Evolutionary conservation across 2,797 vertebrate species (phyloP).

Genomic region (Propithecus deckenii): DNA sequence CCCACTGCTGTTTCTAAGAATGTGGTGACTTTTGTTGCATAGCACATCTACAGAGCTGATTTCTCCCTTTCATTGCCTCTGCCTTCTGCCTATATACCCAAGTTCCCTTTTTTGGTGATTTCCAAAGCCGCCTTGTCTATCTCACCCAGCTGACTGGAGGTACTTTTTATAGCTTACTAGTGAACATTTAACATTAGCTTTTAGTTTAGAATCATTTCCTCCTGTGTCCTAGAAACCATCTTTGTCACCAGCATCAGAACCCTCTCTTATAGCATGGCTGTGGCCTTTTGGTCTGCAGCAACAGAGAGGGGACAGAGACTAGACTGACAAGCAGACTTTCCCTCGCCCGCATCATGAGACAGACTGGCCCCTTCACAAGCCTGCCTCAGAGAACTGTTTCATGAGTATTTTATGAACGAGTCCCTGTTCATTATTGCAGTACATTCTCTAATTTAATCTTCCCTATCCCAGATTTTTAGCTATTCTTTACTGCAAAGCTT

Average conservation of each 20-base stretch:
- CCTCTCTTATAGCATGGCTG: neutral
- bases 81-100: neutral
- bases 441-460: conserved; percentile 2
- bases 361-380: neutral
- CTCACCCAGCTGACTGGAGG: neutral
- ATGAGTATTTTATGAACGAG: neutral
- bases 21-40: neutral
- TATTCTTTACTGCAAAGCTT: neutral
- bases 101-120: neutral
- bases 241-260: neutral
- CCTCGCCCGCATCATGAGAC: neutral
- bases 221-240: neutral
- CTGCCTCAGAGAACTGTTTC: neutral
- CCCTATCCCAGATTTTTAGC: neutral
- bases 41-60: neutral
- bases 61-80: neutral
- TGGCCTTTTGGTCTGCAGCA: neutral
- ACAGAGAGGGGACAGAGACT: neutral
- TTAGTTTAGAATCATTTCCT: conserved; percentile 3
- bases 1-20: neutral
- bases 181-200: neutral
- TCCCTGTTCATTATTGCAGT: neutral
- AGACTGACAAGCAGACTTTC: neutral
- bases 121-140: neutral
- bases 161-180: neutral